Evolutionary conservation across 2,888 invertebrate species (phyloP).

Genomic region (Pyrrhosoma nymphula): DNA sequence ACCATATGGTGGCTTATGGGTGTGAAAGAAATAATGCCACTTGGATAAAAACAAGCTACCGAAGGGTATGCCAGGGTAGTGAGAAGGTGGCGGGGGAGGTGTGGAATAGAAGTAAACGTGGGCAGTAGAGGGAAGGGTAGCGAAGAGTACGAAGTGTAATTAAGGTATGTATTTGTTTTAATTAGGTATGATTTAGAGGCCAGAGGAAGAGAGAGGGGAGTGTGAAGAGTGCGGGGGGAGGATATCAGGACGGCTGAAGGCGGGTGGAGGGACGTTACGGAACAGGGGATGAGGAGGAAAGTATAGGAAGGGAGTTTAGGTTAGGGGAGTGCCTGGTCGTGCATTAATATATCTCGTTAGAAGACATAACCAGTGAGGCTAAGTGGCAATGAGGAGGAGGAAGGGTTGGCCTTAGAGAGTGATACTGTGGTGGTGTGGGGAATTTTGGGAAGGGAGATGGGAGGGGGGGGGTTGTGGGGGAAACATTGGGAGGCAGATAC

Average conservation of each 20-base stretch:
- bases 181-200: slow-evolving; percentile 61
- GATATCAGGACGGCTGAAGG: not conserved
- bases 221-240: not conserved
- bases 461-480: not conserved
- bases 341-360: slow-evolving; percentile 61
- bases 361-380: slow-evolving; percentile 23
- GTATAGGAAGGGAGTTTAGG: slow-evolving; percentile 7
- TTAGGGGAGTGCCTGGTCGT: slow-evolving; percentile 29
- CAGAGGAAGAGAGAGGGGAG: not conserved
- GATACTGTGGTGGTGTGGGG: not conserved
- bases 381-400: slow-evolving; percentile 28
- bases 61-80: not conserved
- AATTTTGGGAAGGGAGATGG: not conserved
- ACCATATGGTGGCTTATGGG: not conserved
- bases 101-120: not conserved
- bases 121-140: not conserved
- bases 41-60: slow-evolving; percentile 7
- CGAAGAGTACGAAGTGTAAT: slow-evolving; percentile 45
- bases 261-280: not conserved
- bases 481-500: slow-evolving; percentile 23
- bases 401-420: not conserved
- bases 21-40: not conserved
- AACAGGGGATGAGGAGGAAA: not conserved
- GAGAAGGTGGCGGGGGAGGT: not conserved
- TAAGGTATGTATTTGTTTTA: slow-evolving; percentile 66